Conservation (phyloP, 23 tunicate genomes). For the Halocynthia aurantium region DNA sequence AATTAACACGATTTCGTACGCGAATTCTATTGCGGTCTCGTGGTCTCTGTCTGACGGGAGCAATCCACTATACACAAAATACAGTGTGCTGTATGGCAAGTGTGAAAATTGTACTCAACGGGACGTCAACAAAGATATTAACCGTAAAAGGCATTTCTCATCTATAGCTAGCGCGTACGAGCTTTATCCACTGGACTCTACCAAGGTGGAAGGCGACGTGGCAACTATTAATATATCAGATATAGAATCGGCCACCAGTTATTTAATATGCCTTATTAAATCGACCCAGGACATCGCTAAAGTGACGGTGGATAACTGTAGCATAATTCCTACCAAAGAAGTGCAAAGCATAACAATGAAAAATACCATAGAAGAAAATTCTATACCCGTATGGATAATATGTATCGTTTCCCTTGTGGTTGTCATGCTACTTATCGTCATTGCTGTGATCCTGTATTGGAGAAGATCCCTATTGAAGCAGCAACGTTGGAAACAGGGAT, state of each 20-base stretch:
- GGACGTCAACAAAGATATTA: not conserved
- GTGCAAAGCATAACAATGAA: too few species aligned
- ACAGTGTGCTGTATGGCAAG: slow-evolving; percentile 44
- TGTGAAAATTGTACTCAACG: slow-evolving; percentile 54
- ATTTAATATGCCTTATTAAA: slow-evolving; percentile 51
- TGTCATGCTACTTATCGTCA: too few species aligned
- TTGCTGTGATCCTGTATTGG: too few species aligned
- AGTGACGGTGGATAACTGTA: slow-evolving; percentile 13
- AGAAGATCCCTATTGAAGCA: too few species aligned
- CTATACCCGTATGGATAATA: too few species aligned
- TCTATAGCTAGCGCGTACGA: slow-evolving; percentile 15
- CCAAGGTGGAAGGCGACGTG: not conserved
- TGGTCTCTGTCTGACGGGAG: slow-evolving; percentile 29
- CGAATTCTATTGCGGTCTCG: slow-evolving; percentile 13
- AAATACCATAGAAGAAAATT: too few species aligned
- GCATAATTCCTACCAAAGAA: not conserved
- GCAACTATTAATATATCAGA: slow-evolving; percentile 22
- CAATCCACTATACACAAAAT: slow-evolving; percentile 41
- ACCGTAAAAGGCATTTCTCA: slow-evolving; percentile 2
- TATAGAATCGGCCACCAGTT: slow-evolving; percentile 35
- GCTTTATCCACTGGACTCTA: slow-evolving; percentile 8
- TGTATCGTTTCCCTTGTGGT: too few species aligned
- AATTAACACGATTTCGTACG: not conserved
- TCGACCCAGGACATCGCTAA: slow-evolving; percentile 49
- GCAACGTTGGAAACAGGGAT: slow-evolving; percentile 12